phyloP scores from a whole-genome alignment of 2,113 vertebrate genomes.

The Laticauda laticaudata region DNA sequence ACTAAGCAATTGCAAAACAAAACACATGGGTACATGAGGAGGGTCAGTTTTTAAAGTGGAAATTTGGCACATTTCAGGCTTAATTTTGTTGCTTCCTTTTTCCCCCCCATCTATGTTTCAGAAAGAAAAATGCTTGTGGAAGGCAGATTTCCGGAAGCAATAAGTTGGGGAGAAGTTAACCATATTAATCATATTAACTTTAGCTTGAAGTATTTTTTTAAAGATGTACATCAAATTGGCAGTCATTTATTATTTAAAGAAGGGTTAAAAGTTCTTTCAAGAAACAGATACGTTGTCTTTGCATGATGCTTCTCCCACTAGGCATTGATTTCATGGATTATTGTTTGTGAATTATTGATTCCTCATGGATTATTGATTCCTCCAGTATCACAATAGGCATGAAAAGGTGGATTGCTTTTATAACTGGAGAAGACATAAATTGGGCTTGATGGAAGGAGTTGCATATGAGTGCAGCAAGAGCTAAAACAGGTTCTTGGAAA shows the following conservation, averaged over 20 bases:
- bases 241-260: neutral
- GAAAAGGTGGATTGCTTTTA: neutral
- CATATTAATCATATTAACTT: neutral
- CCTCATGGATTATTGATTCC: slow-evolving; percentile 26
- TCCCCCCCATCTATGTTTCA: neutral
- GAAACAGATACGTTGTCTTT: neutral
- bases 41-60: neutral
- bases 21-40: neutral
- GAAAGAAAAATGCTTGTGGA: neutral
- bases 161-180: neutral
- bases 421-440: neutral
- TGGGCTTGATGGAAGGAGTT: slow-evolving; percentile 17
- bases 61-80: neutral
- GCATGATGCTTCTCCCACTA: neutral
- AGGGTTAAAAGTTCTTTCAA: slow-evolving; percentile 2
- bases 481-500: neutral
- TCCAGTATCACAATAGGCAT: neutral
- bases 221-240: slow-evolving; percentile 4
- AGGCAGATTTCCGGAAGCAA: neutral
- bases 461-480: neutral
- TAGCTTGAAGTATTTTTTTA: neutral
- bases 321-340: slow-evolving; percentile 23
- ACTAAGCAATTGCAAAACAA: neutral
- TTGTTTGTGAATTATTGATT: neutral
- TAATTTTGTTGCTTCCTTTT: neutral